Percentiles rank a stretch among this genome's conserved stretches.
phyloP scores from a whole-genome alignment of 53 echinoderm and acorn worm species.

The Echinometra lucunter region DNA sequence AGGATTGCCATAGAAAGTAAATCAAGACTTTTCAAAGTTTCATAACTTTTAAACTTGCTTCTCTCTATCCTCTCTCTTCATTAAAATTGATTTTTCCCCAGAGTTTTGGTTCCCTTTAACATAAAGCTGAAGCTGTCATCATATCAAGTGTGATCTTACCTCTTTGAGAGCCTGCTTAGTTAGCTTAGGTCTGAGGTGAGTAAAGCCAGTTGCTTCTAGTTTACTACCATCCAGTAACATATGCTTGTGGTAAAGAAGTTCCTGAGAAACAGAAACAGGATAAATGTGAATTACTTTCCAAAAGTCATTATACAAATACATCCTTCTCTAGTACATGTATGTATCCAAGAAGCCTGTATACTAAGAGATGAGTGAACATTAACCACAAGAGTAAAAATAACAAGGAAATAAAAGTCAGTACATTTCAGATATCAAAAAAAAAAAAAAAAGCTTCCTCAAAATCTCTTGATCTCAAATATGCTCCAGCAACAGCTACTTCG shows the following conservation, averaged over 20 bases:
- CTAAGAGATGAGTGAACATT: neutral
- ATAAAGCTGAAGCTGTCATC: neutral
- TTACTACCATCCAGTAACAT: slow-evolving; percentile 90
- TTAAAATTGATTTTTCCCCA: no score
- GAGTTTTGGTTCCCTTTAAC: no score
- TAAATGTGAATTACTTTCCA: neutral
- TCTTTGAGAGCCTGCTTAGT: slow-evolving; percentile 81
- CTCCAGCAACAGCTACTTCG: no score
- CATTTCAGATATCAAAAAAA: no score
- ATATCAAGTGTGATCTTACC: slow-evolving; percentile 61
- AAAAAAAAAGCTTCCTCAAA: no score
- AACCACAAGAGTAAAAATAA: neutral
- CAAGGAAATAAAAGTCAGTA: no score
- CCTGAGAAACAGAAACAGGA: slow-evolving; percentile 66
- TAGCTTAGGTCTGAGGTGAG: slow-evolving; percentile 75
- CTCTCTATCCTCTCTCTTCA: no score
- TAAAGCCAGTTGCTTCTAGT: slow-evolving; percentile 88
- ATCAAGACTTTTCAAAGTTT: no score
- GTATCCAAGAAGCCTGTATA: neutral
- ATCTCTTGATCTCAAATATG: no score
- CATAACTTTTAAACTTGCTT: no score
- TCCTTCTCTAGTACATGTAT: neutral
- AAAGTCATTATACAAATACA: neutral
- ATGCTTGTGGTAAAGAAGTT: slow-evolving; percentile 97
- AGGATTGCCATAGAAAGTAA: no score